phyloP scores from a whole-genome alignment of 2,797 vertebrate species.

The Benthosema pterotum region DNA sequence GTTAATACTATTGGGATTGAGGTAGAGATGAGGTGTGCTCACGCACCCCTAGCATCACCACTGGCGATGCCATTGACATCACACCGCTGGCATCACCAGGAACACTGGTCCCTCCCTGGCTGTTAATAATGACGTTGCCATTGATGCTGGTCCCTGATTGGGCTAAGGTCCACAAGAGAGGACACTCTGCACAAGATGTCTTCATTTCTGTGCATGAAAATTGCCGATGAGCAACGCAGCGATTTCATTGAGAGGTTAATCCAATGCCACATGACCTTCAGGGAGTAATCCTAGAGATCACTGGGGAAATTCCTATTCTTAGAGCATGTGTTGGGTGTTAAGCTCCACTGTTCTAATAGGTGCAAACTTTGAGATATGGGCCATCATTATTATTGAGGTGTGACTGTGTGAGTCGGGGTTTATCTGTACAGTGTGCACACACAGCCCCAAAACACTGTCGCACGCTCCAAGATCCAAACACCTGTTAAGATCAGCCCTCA shows the following conservation, averaged over 20 bases:
- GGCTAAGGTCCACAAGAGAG: too few relatives aligned
- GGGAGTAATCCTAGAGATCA: conserved; percentile 10
- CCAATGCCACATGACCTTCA: conserved; percentile 18
- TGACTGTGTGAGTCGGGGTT: conserved; percentile 47
- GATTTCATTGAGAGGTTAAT: not conserved
- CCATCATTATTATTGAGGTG: conserved; percentile 48
- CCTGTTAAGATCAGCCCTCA: conserved; percentile 55
- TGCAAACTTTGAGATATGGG: conserved; percentile 33
- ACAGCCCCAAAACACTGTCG: conserved; percentile 27
- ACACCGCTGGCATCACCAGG: too few relatives aligned
- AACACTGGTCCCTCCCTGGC: too few relatives aligned
- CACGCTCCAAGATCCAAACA: conserved; percentile 52
- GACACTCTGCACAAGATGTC: too few relatives aligned
- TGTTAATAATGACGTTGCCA: too few relatives aligned
- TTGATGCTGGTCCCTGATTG: too few relatives aligned
- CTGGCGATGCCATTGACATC: too few relatives aligned
- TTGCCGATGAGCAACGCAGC: too few relatives aligned
- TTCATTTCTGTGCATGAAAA: too few relatives aligned
- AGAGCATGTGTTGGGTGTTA: conserved; percentile 34
- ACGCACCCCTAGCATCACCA: too few relatives aligned
- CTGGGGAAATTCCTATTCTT: conserved; percentile 12
- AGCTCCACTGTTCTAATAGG: conserved; percentile 23
- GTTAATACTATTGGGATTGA: too few relatives aligned
- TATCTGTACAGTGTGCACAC: conserved; percentile 51
- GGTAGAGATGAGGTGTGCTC: too few relatives aligned